Evolutionary conservation across 1,140 invertebrate genomes (phyloP).

Genomic region (Calephelis nemesis): DNA sequence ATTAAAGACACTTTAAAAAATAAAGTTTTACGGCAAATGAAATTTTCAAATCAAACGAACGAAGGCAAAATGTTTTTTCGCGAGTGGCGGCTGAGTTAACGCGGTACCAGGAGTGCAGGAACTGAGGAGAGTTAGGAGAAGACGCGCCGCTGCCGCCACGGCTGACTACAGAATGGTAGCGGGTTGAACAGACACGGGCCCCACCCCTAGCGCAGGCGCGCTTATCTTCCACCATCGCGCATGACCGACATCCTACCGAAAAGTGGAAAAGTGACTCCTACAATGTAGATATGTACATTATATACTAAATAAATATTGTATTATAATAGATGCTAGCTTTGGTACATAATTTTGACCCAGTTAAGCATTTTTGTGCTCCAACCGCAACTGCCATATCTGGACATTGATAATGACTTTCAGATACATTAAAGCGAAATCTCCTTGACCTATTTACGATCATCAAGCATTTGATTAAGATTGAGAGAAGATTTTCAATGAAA

Average conservation of each 20-base stretch:
- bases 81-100: conserved; percentile 65
- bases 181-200: conserved; percentile 65
- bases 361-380: conserved; percentile 37
- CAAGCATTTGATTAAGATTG: background rate
- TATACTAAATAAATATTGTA: conserved; percentile 76
- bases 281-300: conserved; percentile 72
- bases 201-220: conserved; percentile 73
- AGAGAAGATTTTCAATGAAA: background rate
- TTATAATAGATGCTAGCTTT: conserved; percentile 54
- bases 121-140: conserved; percentile 39
- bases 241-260: conserved; percentile 75
- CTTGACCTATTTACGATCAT: conserved; percentile 25
- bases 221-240: conserved; percentile 48
- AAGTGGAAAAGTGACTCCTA: conserved; percentile 78
- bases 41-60: conserved; percentile 54
- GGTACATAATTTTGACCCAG: conserved; percentile 57
- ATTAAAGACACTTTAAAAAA: conserved; percentile 57
- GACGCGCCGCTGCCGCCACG: conserved; percentile 60
- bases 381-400: conserved; percentile 15
- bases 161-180: conserved; percentile 69
- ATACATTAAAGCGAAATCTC: conserved; percentile 16
- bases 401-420: conserved; percentile 10
- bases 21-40: conserved; percentile 49
- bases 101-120: conserved; percentile 44
- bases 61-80: conserved; percentile 51